Base-by-base conservation (phyloP, 2,797 vertebrate species). In the Sebastes reedi region DNA sequence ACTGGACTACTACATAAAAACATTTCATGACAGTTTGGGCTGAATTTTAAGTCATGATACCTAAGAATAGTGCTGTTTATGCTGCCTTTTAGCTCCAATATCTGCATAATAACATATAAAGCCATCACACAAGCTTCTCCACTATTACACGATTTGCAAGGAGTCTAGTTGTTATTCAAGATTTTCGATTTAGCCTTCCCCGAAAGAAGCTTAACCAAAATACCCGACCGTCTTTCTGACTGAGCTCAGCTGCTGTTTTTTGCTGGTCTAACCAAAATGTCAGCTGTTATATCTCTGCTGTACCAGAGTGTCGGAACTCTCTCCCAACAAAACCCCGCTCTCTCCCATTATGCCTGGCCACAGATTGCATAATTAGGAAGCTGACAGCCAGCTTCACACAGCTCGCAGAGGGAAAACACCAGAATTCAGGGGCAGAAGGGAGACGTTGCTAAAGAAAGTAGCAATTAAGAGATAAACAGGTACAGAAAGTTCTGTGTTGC, bases 141-240 rank as follows among this genome's bases (percentile, higher is more conserved):
- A 27, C 46, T 3, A 7, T 24, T 20, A n/a, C 32, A 67, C n/a
- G 16, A 77, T 77, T 62, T 77, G 55, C 54, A 64, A 55, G 30
- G 34, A 56, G 20, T 69, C 50, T 22, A 68, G 46, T 50, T 73
- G 70, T 58, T 46, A 54, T 70, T 79, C 42, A 80, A 83, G 55
- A 68, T 71, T 68, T 80, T 50, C 0, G 11, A 75, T 73, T 80
- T 25, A 78, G 72, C 29, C 25, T 11, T 11, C 75, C 54, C 2
- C 18, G 66, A 82, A 86, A 87, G 81, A 55, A 77, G 87, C 75
- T 87, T 85, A 83, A 56, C 59, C 61, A 55, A 76, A 86, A 83
- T 62, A 84, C 50, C 46, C n/a, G 14, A 75, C 69, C 68, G 68
- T 64, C 29, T 1, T 8, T 66, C 22, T 67, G 62, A 72, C 70